Evolutionary conservation across 2,797 vertebrate genomes (phyloP), one percentile per base, ranked within the genome.

Genomic region (Decapterus maruadsi): DNA sequence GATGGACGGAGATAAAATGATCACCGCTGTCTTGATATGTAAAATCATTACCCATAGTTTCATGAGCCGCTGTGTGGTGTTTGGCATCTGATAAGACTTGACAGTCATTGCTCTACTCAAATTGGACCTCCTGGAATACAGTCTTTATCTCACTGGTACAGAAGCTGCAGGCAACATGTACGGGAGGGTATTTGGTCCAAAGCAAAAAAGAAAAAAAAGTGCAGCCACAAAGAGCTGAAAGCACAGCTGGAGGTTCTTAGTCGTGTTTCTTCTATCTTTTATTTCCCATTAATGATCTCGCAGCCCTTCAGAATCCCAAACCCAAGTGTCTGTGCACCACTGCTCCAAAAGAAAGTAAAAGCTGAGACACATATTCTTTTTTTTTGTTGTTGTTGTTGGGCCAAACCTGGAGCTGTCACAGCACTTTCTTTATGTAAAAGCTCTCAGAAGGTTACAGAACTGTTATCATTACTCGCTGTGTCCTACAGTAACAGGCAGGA

Each of bases 401-500:
- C 7, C 56, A 54, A 58, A 42, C 9, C 46, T 13, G 1, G 4
- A 69, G 13, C n/a, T 8, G 8, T 38, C 22, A 20, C 9, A 59
- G 43, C 20, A 54, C 36, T 4, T 66, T 13, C 11, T 59, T 2
- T 1, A 19, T 64, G 61, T 38, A 29, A 31, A 36, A 36, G 19
- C 26, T 42, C 45, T 55, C 26, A 46, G 71, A 67, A 43, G 40
- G 59, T 42, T 14, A 13, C 19, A 36, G 11, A 43, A 71, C 56
- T 63, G 36, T 34, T 45, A 42, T 68, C 1, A 16, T 65, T 72
- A 55, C 45, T 9, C 9, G n/a, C 1, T 54, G 29, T 29, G 58
- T 68, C 19, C 4, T 59, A 22, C 22, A 54, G 60, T 61, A 78
- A 77, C 56, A 57, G 57, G 55, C 40, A 51, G 55, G 66, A 65